Conservation (phyloP, 2,113 vertebrate species). For the Notiomystis cincta region DNA sequence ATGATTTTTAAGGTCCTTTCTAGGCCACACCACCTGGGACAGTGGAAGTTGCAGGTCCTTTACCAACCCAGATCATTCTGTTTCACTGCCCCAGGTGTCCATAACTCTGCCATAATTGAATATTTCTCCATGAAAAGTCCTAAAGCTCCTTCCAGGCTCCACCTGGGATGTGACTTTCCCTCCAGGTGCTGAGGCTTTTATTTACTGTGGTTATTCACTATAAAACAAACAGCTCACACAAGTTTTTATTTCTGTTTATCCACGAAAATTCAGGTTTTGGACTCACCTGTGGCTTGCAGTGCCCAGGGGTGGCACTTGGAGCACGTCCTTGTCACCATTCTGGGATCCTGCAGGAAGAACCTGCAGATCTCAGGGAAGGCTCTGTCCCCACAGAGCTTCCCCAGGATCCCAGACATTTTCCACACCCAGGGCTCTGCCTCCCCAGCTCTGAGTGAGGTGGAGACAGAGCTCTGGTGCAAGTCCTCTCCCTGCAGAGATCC, state of each 20-base stretch:
- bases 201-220: neutral
- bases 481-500: no score
- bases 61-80: neutral
- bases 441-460: neutral
- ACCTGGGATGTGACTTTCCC: fast-evolving
- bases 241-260: neutral
- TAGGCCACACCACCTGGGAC: neutral
- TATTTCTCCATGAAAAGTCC: neutral
- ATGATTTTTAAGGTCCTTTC: neutral
- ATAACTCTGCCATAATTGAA: fast-evolving
- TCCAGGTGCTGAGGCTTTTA: neutral
- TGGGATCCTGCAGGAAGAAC: neutral
- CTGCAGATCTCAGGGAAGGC: neutral
- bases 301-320: neutral
- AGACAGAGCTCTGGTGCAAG: neutral
- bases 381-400: no score
- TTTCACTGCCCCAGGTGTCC: no score
- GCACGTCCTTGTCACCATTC: neutral
- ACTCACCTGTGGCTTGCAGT: conserved; percentile 28
- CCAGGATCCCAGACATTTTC: fast-evolving
- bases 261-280: neutral
- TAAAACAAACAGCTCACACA: fast-evolving
- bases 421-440: neutral
- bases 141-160: neutral
- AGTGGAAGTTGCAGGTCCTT: neutral